Conservation (phyloP, 1,140 invertebrate genomes). For the Chironomus tepperi region DNA sequence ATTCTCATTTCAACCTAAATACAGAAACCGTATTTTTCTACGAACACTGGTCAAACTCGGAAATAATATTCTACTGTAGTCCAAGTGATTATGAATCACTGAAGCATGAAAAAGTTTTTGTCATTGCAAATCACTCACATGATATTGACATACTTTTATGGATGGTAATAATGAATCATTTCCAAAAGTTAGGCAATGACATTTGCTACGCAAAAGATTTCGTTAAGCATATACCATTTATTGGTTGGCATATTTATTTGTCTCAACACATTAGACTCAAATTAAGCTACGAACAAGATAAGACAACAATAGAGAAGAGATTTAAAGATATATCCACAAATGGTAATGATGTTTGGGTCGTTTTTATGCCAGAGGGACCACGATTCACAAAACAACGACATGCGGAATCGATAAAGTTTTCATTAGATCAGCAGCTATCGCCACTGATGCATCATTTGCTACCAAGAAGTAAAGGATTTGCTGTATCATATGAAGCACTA, state of each 20-base stretch:
- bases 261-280: not conserved
- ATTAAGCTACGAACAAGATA: not conserved
- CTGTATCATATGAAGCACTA: not conserved
- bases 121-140: not conserved
- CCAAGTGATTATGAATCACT: not conserved
- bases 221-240: not conserved
- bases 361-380: not conserved
- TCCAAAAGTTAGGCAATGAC: not conserved
- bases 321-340: not conserved
- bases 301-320: not conserved
- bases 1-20: not conserved
- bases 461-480: not conserved
- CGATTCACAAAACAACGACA: not conserved
- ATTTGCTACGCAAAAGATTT: not conserved
- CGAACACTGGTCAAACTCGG: not conserved
- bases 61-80: not conserved
- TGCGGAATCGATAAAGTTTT: not conserved
- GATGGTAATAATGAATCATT: not conserved
- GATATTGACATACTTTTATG: not conserved
- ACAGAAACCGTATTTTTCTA: not conserved
- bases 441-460: not conserved
- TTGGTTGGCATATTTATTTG: constrained; percentile 6
- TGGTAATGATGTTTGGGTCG: not conserved
- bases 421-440: not conserved
- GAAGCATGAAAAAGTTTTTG: not conserved